Conservation (phyloP, 2,797 vertebrate genomes). For the Calcarius lapponicus region DNA sequence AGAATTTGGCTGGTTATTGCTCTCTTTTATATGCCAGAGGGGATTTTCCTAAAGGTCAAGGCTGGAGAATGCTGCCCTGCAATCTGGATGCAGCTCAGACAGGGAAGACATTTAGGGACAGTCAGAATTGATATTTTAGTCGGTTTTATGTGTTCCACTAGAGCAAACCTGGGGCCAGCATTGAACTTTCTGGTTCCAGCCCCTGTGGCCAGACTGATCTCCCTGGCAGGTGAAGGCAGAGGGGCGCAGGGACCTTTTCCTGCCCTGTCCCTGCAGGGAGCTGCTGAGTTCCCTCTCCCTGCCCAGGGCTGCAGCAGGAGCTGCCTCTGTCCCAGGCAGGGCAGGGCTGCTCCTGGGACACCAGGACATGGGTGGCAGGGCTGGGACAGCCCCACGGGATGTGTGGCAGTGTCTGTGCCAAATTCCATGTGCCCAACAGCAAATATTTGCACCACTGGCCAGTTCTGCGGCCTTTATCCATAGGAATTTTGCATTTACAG, state of each 20-base stretch:
- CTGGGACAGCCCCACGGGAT: not conserved
- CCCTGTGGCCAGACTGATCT: not conserved
- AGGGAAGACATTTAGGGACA: not conserved
- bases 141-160: not conserved
- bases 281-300: not conserved
- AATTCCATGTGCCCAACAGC: too few relatives aligned
- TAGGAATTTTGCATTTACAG: too few relatives aligned
- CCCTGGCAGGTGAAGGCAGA: not conserved
- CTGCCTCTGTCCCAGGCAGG: not conserved
- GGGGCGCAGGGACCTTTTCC: not conserved
- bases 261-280: not conserved
- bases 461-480: too few relatives aligned
- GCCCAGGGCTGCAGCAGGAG: not conserved
- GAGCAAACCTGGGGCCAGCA: not conserved
- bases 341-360: not conserved
- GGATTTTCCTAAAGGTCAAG: not conserved
- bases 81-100: not conserved
- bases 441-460: too few relatives aligned
- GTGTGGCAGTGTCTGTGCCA: not conserved
- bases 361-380: rapidly evolving
- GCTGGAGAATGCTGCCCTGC: not conserved
- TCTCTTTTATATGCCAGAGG: not conserved
- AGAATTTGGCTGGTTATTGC: not conserved
- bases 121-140: not conserved
- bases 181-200: not conserved